Evolutionary conservation across 2,888 invertebrate species (phyloP), one percentile per base, ranked within the genome.

Genomic region (Agrochola circellaris): DNA sequence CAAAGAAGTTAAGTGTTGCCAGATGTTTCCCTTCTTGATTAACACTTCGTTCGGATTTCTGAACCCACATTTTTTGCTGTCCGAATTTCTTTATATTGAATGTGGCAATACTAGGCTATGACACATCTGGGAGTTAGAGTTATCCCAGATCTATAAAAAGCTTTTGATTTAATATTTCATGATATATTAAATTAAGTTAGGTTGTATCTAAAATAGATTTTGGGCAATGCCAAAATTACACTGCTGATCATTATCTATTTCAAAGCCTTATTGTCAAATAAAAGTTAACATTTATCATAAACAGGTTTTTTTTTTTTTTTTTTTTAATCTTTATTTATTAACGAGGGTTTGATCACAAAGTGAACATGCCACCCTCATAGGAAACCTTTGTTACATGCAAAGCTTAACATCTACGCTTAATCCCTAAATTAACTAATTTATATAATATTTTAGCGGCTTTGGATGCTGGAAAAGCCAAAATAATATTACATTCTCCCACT

Each of bases 1-100:
- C 82, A 73, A 86, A 84, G 72, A 84, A 83, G 86, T 82, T 83
- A 83, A 86, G 86, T 86, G 86, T 72, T 75, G 17, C 83, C 86
- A 83, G 86, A 86, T 86, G 86, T 65, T 86, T 70, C 86, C 70
- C 45, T 42, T 58, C 79, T 84, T 84, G 84, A 84, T 84, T 86
- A 84, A 84, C 83, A 83, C 86, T 83, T 75, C 71, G 75, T 79
- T 79, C 79, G 73, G 70, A 79, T 75, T 83, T 86, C 79, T 42
- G 74, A 75, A 60, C 75, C 73, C 83, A 26, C 71, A 75, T 79
- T 86, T 84, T 83, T 79, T 86, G 73, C 72, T 26, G 38, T 54
- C 58, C 51, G 38, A 72, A 72, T 83, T 69, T 66, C 78, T 70
- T 71, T 73, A 72, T 82, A 75, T 86, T 71, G 75, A 82, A 79